phyloP scores from a whole-genome alignment of 2,888 invertebrate species.

The Heliconius ethilla region DNA sequence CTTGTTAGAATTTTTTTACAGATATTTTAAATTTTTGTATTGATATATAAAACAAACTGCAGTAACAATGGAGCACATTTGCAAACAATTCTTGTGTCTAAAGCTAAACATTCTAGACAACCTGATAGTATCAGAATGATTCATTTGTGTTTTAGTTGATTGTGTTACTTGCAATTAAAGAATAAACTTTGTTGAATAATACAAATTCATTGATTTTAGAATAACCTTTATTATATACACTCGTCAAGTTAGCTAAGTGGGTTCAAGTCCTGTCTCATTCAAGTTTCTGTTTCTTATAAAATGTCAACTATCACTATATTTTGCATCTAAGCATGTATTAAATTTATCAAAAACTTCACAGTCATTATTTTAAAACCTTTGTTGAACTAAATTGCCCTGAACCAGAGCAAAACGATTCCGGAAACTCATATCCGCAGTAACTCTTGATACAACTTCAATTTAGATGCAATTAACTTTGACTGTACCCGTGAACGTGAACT shows the following conservation, averaged over 20 bases:
- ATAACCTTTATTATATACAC: neutral
- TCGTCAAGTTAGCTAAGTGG: neutral
- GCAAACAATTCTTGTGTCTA: conserved; percentile 31
- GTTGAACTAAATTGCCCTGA: conserved; percentile 14
- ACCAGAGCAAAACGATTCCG: conserved; percentile 30
- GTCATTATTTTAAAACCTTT: conserved; percentile 1
- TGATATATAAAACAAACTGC: neutral
- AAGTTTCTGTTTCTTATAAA: neutral
- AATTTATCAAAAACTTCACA: neutral
- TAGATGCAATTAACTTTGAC: conserved; percentile 34
- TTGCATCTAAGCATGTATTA: neutral
- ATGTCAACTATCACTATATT: neutral
- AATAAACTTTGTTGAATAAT: neutral
- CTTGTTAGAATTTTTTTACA: no score
- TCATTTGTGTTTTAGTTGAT: neutral
- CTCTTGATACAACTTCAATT: conserved; percentile 36
- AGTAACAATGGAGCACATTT: conserved; percentile 31
- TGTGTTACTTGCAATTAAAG: conserved; percentile 1
- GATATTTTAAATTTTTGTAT: neutral
- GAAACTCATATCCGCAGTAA: conserved; percentile 42
- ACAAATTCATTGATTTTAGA: neutral
- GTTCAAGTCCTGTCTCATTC: no score
- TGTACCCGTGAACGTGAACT: conserved; percentile 14
- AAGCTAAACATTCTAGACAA: conserved; percentile 14
- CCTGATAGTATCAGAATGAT: conserved; percentile 19